phyloP scores from a whole-genome alignment of 2,113 vertebrate genomes.

The Pyxicephalus adspersus region DNA sequence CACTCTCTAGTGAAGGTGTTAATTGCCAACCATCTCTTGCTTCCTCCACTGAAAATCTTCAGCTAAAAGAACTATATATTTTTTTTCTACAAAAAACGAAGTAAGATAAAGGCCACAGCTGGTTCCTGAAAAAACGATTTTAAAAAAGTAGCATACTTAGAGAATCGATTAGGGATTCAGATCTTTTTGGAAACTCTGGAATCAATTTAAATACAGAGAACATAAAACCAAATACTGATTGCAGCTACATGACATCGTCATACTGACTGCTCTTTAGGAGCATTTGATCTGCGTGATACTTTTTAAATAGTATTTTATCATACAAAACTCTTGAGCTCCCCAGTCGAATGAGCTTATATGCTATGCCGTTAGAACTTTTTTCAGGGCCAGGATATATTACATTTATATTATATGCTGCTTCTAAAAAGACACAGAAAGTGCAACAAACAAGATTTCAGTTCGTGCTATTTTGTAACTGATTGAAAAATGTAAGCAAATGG shows the following conservation, averaged over 20 bases:
- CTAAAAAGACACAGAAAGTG: no score
- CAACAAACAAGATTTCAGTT: no score
- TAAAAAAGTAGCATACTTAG: background rate
- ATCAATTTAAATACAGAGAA: constrained; percentile 19
- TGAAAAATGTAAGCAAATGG: no score
- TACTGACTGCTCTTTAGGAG: constrained; percentile 13
- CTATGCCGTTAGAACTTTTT: no score
- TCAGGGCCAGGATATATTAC: no score
- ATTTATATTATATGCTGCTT: no score
- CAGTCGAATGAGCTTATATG: background rate
- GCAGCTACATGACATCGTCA: background rate
- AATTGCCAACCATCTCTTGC: constrained; percentile 32
- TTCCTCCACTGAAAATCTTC: background rate
- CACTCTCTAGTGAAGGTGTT: constrained; percentile 22
- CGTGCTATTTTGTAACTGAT: no score
- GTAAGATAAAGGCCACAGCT: background rate
- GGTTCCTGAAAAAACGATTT: background rate
- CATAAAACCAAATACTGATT: constrained; percentile 20
- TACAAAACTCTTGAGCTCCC: constrained; percentile 6
- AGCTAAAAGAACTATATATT: background rate
- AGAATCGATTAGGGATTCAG: background rate
- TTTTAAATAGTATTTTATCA: constrained; percentile 6
- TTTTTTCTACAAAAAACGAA: background rate
- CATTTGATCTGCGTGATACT: constrained; percentile 15
- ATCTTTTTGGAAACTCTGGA: background rate